Conservation (phyloP, 2,113 vertebrate genomes). For the Pseudois nayaur region DNA sequence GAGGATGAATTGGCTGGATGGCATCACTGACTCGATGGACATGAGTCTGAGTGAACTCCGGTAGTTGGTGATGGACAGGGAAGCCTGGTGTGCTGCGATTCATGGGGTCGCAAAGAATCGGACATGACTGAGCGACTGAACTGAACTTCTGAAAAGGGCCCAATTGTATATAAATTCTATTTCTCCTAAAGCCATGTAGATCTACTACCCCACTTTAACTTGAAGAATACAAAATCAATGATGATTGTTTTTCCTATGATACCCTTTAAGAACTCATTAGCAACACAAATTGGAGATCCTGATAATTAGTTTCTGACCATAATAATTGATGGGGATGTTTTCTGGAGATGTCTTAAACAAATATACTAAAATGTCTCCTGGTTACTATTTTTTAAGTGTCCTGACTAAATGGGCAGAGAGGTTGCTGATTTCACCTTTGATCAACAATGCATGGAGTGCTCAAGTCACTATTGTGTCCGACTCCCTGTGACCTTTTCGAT, state of each 20-base stretch:
- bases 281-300: background rate
- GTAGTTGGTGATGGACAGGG: too few species aligned
- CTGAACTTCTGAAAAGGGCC: background rate
- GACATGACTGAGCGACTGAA: too few species aligned
- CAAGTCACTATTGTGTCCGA: background rate
- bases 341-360: background rate
- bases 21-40: too few species aligned
- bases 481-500: background rate
- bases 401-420: background rate
- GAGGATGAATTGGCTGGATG: too few species aligned
- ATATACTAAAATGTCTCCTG: background rate
- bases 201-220: background rate
- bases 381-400: background rate
- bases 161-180: background rate
- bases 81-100: too few species aligned
- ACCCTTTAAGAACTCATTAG: background rate
- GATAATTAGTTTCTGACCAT: background rate
- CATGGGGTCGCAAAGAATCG: too few species aligned
- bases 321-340: background rate
- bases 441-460: background rate
- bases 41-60: too few species aligned
- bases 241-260: background rate
- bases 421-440: background rate
- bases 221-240: background rate
- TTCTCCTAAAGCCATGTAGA: background rate